Evolutionary conservation across 2,113 vertebrate species (phyloP).

Genomic region (Syngnathus typhle): DNA sequence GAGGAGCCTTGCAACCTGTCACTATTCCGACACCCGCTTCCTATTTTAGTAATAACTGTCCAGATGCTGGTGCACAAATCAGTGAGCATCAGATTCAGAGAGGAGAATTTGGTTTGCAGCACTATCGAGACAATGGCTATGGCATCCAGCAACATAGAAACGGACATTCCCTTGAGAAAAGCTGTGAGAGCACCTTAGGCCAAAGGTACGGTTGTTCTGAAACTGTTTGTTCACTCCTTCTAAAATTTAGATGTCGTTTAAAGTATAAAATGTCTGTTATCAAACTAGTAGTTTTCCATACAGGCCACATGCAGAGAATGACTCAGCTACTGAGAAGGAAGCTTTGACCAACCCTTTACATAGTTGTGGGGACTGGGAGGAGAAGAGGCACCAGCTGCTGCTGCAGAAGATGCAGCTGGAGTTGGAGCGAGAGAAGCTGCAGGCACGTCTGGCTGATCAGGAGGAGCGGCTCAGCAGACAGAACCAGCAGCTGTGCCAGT

Average conservation of each 20-base stretch:
- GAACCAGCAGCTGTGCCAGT: slow-evolving; percentile 79
- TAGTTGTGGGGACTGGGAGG: slow-evolving; percentile 73
- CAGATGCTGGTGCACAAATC: slow-evolving; percentile 6
- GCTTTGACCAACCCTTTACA: slow-evolving; percentile 36
- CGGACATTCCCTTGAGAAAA: background rate
- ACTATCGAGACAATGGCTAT: slow-evolving; percentile 15
- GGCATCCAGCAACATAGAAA: slow-evolving; percentile 22
- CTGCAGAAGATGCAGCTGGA: slow-evolving; percentile 92
- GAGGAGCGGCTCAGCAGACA: slow-evolving; percentile 81
- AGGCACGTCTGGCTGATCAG: slow-evolving; percentile 80
- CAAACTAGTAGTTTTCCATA: slow-evolving; percentile 8
- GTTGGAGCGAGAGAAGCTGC: slow-evolving; percentile 83
- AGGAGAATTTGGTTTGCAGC: slow-evolving; percentile 17
- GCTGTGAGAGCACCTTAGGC: slow-evolving; percentile 6
- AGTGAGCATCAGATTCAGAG: slow-evolving; percentile 22
- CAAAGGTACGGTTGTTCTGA: slow-evolving; percentile 30
- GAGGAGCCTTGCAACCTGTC: background rate
- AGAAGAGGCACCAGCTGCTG: slow-evolving; percentile 78
- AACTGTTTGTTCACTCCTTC: background rate
- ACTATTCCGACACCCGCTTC: slow-evolving; percentile 14
- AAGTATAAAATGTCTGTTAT: background rate
- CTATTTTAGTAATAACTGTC: slow-evolving; percentile 22
- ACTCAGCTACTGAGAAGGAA: slow-evolving; percentile 10
- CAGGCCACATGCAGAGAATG: slow-evolving; percentile 11
- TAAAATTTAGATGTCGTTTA: background rate